Conservation (phyloP, 2,113 vertebrate species). For the Corvus cornix region DNA sequence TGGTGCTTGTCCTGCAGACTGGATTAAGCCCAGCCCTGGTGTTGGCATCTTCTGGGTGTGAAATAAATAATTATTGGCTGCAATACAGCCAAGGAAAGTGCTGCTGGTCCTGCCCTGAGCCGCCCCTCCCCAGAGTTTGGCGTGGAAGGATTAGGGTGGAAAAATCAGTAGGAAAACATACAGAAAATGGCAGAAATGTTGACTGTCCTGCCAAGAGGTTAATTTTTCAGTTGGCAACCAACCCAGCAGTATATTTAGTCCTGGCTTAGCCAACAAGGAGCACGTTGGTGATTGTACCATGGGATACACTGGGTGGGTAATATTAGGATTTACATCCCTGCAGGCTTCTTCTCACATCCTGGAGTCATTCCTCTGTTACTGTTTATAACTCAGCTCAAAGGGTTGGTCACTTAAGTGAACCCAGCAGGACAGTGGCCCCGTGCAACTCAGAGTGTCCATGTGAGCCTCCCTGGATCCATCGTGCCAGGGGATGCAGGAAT, state of each 20-base stretch:
- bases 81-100: fast-evolving
- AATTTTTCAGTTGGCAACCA: background rate
- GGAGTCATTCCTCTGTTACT: background rate
- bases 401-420: background rate
- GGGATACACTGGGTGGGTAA: background rate
- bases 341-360: background rate
- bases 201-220: background rate
- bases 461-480: background rate
- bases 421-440: fast-evolving
- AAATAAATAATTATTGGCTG: background rate
- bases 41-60: background rate
- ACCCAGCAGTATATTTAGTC: background rate
- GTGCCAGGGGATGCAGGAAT: fast-evolving
- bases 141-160: background rate
- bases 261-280: background rate
- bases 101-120: background rate
- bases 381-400: background rate
- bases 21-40: background rate
- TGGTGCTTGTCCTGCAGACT: background rate
- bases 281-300: fast-evolving
- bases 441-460: fast-evolving
- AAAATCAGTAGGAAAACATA: background rate
- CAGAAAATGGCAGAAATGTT: background rate
- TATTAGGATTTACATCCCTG: background rate
- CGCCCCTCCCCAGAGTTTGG: background rate